Percentiles rank a stretch among this genome's conserved stretches.
Conservation (phyloP, 2,113 vertebrate genomes). For the Cavia porcellus region DNA sequence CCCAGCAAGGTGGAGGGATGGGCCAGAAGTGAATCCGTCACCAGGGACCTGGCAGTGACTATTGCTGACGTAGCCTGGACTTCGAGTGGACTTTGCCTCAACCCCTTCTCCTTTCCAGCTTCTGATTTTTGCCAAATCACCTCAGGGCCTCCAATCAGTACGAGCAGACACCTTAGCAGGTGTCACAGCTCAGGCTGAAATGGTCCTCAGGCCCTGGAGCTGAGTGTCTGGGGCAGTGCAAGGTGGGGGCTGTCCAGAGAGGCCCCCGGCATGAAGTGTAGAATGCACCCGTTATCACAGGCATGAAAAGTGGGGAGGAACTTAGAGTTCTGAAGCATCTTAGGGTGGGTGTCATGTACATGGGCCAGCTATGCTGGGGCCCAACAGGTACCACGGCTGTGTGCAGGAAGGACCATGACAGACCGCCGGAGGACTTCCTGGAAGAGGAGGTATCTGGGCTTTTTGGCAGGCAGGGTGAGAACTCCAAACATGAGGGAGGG, state of each 20-base stretch:
- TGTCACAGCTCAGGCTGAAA: background rate
- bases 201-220: background rate
- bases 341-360: background rate
- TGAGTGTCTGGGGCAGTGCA: background rate
- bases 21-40: background rate
- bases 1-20: background rate
- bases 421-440: conserved; percentile 25
- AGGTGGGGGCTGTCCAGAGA: background rate
- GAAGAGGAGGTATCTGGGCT: background rate
- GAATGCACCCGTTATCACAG: background rate
- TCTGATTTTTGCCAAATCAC: background rate
- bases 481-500: background rate
- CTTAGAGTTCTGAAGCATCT: background rate
- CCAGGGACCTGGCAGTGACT: background rate
- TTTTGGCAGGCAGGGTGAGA: background rate
- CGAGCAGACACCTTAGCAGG: background rate
- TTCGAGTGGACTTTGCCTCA: background rate
- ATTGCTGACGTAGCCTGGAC: background rate
- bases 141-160: background rate
- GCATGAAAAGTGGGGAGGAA: background rate
- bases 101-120: background rate
- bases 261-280: background rate
- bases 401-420: background rate
- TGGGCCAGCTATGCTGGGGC: background rate
- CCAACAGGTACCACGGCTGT: background rate